These are phyloP conservation scores for Agrypnia vestita DNA, from an alignment of 1,140 invertebrate genomes.

Conservation along the genomic window DNA sequence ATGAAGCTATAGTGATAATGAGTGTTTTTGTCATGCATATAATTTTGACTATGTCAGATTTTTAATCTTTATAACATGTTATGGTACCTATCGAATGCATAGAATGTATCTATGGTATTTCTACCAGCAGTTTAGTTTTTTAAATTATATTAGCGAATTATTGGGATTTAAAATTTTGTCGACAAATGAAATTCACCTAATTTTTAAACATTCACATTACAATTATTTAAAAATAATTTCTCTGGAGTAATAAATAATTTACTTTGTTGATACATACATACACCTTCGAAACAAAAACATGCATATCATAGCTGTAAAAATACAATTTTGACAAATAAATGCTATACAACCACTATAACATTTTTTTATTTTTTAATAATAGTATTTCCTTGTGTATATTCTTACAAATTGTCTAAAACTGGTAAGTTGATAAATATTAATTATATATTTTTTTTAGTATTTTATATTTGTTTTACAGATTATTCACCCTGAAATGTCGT, in stretches of 20 bases:
- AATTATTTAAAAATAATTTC: conserved; percentile 11
- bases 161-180: conserved; percentile 5
- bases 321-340: conserved; percentile 81
- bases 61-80: conserved; percentile 22
- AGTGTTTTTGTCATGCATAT: conserved; percentile 41
- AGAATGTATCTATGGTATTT: background rate
- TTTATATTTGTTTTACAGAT: too few relatives aligned
- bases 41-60: background rate
- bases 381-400: background rate
- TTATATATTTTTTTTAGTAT: too few relatives aligned
- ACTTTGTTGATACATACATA: conserved; percentile 42
- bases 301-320: conserved; percentile 90
- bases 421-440: too few relatives aligned
- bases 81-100: conserved; percentile 11
- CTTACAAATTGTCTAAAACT: too few relatives aligned
- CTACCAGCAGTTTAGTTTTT: background rate
- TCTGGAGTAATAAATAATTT: conserved; percentile 26
- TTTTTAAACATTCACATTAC: background rate
- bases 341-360: conserved; percentile 74
- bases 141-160: background rate
- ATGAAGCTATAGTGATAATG: conserved; percentile 12
- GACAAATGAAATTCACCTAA: background rate
- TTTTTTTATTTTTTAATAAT: conserved; percentile 21
- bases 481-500: too few relatives aligned
- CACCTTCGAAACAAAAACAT: conserved; percentile 84